Base-by-base conservation (phyloP, 2,888 invertebrate species). In the Odiellus spinosus region DNA sequence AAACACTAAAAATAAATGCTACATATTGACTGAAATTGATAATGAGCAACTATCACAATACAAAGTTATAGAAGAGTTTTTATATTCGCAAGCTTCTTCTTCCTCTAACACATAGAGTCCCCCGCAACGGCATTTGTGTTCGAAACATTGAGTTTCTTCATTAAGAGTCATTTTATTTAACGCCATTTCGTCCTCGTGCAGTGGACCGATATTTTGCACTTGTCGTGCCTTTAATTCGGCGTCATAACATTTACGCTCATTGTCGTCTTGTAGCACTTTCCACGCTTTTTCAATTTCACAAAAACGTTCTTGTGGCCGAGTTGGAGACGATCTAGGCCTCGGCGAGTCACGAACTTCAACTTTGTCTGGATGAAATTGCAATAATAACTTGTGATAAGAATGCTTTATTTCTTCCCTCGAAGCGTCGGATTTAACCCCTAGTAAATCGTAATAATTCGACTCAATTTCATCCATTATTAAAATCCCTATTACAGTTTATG, bases 341-440 rank as follows among this genome's bases (percentile, higher is more conserved):
- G 34, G 12, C 20, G 15, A 12, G n/a, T 26, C 41, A 12, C 19
- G 11, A 5, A 5, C n/a, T 12, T 45, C 32, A 20, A 18, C 34
- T 44, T 48, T 52, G 36, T 52, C 52, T 2, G 52, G 52, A 40
- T 52, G 52, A 26, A 44, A 20, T 20, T 46, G 33, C 11, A 44
- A 43, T 1, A 46, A 38, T 6, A 53, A 33, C 12, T 47, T 44
- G 41, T 51, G 48, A 21, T 47, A 53, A 6, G 42, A 38, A n/a
- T 40, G 40, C 41, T 51, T 53, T n/a, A 53, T 41, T 32, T 51
- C 53, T 11, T 51, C 47, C 11, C 44, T 40, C 6, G 44, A 19
- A 4, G 50, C 45, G 3, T 40, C 15, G 10, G n/a, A 6, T 1
- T 44, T 26, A 6, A 45, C 45, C 6, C 46, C 43, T 3, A 53